Evolutionary conservation across 2,888 invertebrate species (phyloP).

Genomic region (Lithophane ornitopus): DNA sequence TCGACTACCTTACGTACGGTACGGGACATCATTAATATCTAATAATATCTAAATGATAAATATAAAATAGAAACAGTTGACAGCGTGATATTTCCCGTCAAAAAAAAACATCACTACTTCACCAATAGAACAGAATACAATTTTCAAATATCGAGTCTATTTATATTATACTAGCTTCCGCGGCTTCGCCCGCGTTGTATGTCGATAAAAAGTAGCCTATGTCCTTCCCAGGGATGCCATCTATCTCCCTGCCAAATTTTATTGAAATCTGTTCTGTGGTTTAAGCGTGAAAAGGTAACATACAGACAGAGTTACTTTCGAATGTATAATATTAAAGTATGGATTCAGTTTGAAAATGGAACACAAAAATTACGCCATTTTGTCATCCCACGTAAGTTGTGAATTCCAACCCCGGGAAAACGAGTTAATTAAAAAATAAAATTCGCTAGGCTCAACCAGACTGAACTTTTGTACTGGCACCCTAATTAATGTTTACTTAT

Average conservation of each 20-base stretch:
- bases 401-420: slow-evolving; percentile 1
- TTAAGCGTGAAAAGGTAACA: too few species aligned
- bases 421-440: slow-evolving; percentile 55
- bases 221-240: too few species aligned
- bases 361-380: slow-evolving; percentile 13
- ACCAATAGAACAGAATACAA: slow-evolving; percentile 5
- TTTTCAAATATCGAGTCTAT: slow-evolving; percentile 4
- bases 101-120: too few species aligned
- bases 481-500: slow-evolving; percentile 51
- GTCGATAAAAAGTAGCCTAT: too few species aligned
- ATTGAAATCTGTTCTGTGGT: too few species aligned
- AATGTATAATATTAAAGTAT: too few species aligned
- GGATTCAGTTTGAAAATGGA: slow-evolving; percentile 10
- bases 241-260: too few species aligned
- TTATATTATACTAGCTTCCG: background rate
- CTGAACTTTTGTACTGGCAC: slow-evolving; percentile 25
- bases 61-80: background rate
- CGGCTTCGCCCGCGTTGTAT: too few species aligned
- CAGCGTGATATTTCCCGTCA: background rate
- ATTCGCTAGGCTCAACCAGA: slow-evolving; percentile 38
- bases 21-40: too few species aligned
- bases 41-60: background rate
- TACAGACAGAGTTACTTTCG: too few species aligned
- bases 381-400: slow-evolving; percentile 23
- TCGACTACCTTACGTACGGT: too few species aligned